Conservation (phyloP, 1,140 invertebrate genomes). For the Magallana gigas region DNA sequence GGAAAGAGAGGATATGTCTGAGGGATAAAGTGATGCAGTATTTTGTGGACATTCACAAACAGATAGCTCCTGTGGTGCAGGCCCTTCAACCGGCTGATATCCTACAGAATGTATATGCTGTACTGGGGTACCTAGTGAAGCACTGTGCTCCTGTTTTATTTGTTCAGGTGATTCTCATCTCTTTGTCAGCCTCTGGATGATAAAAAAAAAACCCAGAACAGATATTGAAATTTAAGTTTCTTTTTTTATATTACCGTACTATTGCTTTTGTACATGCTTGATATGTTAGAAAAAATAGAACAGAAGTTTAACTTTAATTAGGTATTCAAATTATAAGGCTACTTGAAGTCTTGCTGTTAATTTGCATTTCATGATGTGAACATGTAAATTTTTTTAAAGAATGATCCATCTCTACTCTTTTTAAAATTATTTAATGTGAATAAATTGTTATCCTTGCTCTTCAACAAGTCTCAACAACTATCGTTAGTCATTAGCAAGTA, state of each 20-base stretch:
- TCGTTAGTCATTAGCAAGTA: neutral
- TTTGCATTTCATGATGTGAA: too few species aligned
- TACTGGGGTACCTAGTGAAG: constrained; percentile 64
- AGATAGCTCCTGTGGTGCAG: constrained; percentile 48
- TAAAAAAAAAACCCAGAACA: too few species aligned
- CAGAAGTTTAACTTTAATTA: too few species aligned
- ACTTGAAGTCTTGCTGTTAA: too few species aligned
- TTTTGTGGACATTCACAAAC: constrained; percentile 49
- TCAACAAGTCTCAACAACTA: neutral
- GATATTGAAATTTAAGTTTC: too few species aligned
- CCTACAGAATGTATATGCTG: constrained; percentile 58
- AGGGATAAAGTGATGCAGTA: constrained; percentile 61
- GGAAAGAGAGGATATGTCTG: constrained; percentile 63
- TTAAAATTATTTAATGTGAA: neutral
- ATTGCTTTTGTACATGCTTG: too few species aligned
- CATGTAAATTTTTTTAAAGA: too few species aligned
- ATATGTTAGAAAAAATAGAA: too few species aligned
- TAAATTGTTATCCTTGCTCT: neutral
- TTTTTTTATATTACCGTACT: too few species aligned
- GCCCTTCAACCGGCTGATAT: constrained; percentile 54
- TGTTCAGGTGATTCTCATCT: constrained; percentile 60
- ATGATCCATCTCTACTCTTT: neutral
- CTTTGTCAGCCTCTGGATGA: neutral
- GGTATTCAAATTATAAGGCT: too few species aligned
- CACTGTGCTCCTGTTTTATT: constrained; percentile 66